Percentiles rank a stretch among this genome's conserved stretches.
Conservation (phyloP, 2,797 vertebrate species). For the Anabacerthia variegaticeps region DNA sequence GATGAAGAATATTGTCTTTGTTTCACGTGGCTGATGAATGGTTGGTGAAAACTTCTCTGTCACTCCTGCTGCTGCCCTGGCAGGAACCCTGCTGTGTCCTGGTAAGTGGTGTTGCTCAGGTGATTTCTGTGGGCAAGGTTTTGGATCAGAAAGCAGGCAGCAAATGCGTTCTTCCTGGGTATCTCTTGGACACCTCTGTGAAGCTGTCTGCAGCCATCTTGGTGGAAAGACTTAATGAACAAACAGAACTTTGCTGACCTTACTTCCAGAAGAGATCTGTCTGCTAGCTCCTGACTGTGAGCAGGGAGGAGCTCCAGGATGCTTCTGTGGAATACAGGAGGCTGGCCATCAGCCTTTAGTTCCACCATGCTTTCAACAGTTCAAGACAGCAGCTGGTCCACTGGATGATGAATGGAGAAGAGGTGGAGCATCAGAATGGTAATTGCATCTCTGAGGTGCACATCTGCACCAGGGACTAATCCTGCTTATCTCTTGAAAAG, state of each 20-base stretch:
- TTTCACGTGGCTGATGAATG: too few species aligned
- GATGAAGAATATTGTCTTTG: not conserved
- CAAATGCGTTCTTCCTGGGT: not conserved
- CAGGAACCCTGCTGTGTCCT: not conserved
- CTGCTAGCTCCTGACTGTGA: not conserved
- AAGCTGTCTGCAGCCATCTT: not conserved
- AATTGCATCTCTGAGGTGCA: not conserved
- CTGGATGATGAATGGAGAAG: not conserved
- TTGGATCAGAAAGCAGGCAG: not conserved
- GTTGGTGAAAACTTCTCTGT: not conserved
- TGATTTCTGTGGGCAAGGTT: not conserved
- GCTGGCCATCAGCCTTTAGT: not conserved
- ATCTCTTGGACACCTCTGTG: not conserved
- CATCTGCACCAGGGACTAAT: not conserved
- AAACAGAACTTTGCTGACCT: not conserved
- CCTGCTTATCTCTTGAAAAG: not conserved
- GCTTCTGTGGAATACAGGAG: not conserved
- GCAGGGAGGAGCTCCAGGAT: not conserved
- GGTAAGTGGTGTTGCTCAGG: not conserved
- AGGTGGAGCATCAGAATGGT: not conserved
- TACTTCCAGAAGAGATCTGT: not conserved
- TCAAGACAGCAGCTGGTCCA: not conserved
- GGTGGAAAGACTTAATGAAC: not conserved
- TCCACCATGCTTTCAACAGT: not conserved
- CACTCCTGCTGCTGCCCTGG: not conserved